Evolutionary conservation across 2,797 vertebrate genomes (phyloP), one percentile per base, ranked within the genome.

Genomic region (Artibeus lituratus): DNA sequence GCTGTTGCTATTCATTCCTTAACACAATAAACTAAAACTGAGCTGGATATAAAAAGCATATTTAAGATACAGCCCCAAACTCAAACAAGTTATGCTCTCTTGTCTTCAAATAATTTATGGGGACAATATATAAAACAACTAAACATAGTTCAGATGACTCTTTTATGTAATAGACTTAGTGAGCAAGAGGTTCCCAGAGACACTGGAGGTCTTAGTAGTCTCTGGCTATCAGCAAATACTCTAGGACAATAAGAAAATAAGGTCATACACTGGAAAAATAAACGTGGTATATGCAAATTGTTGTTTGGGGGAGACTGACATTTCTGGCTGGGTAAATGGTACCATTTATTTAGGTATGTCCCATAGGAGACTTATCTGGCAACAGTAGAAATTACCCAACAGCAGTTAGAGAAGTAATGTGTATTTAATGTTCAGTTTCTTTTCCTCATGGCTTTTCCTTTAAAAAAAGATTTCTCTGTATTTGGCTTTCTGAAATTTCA

Each of bases 21-120:
- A 77, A 94, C 24, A 86, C 29, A 87, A 73, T 67, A 70, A 88
- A 62, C 19, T 73, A 86, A 26, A 78, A 35, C 37, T 88, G 8
- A 67, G 8, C 29, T 84, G 59, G n/a, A 92, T 87, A 49, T 62
- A 88, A 90, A 88, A 87, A 84, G 21, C 16, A 5, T 84, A 37
- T 78, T 90, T 93, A 90, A 94, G 22, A 37, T 59, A 67, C 5
- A 92, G 62, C 35, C 11, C 47, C 37, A 90, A 39, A 7, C 55
- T 91, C 44, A 93, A 88, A 39, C 82, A 42, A 82, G 35, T 94
- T 86, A 90, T 82, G n/a, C 39, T 76, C 22, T 92, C 16, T 87
- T 29, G 26, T 42, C 37, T 72, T 72, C 69, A 72, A 16, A 42
- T 42, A 72, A 72, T 7, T 49, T 91, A 18, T 78, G 53, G 87